Conservation (phyloP, 2,888 invertebrate species). For the Cerastis rubricosa region DNA sequence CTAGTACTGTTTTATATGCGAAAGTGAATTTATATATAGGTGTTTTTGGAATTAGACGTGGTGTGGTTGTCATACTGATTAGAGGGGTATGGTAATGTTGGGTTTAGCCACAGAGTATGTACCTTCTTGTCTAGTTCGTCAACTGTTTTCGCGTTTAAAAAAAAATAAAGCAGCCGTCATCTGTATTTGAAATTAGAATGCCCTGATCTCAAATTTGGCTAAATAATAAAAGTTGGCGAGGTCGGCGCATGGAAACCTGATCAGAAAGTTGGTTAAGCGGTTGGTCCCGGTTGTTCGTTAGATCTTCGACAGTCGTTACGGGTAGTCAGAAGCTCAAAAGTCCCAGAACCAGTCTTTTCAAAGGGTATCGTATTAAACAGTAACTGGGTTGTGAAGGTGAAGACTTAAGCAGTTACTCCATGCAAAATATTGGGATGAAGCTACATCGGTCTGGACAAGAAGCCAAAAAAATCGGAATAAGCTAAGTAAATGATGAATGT, state of each 20-base stretch:
- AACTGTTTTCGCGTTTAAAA: neutral
- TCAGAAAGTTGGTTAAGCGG: neutral
- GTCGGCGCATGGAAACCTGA: neutral
- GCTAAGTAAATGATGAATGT: neutral
- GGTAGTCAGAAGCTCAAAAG: neutral
- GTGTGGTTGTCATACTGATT: conserved; percentile 40
- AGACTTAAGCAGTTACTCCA: neutral
- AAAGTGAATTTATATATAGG: conserved; percentile 59
- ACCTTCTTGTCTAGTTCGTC: neutral
- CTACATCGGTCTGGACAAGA: neutral
- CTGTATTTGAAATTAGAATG: conserved; percentile 7
- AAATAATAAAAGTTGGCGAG: neutral
- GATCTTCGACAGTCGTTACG: neutral
- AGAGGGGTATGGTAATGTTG: conserved; percentile 16
- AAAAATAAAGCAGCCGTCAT: neutral
- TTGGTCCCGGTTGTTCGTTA: neutral
- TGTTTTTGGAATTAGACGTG: conserved; percentile 38
- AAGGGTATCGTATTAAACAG: neutral
- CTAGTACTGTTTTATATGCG: conserved; percentile 54
- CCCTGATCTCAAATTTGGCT: neutral
- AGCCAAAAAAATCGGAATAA: neutral
- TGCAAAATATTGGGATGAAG: neutral
- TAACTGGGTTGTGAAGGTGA: neutral
- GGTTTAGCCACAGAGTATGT: neutral
- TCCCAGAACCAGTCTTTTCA: neutral